phyloP scores from a whole-genome alignment of 2,797 vertebrate species.

The Todus mexicanus region DNA sequence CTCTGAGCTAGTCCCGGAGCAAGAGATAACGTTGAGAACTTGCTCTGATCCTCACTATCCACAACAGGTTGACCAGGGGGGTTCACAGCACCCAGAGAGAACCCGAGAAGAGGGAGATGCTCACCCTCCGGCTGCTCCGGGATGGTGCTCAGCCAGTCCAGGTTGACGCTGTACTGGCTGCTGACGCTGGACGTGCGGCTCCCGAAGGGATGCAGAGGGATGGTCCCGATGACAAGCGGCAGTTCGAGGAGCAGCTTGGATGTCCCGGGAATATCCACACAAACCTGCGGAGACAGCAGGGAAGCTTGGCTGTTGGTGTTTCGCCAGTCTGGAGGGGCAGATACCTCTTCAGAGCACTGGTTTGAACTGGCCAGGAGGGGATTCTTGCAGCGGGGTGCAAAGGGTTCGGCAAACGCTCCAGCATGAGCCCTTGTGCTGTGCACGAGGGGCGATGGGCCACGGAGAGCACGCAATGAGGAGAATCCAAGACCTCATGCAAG shows the following conservation, averaged over 20 bases:
- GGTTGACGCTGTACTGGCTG: constrained; percentile 87
- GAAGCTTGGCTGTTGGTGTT: background rate
- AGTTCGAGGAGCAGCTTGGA: constrained; percentile 92
- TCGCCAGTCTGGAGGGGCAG: background rate
- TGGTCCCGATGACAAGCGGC: constrained; percentile 93
- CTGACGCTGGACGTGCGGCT: constrained; percentile 91
- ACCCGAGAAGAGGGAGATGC: background rate
- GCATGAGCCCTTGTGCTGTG: background rate
- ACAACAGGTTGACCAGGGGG: background rate
- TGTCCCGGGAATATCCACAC: constrained; percentile 90
- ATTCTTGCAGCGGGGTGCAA: background rate
- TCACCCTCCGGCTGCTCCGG: constrained; percentile 90
- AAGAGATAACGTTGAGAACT: background rate
- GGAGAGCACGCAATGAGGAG: background rate
- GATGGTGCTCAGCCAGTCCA: constrained; percentile 87
- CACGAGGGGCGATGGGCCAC: background rate
- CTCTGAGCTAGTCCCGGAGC: background rate
- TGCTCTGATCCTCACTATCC: rapidly evolving
- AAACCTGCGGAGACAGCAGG: constrained; percentile 77
- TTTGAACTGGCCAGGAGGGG: background rate
- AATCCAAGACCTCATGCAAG: background rate
- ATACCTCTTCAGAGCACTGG: background rate
- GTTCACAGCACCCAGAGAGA: background rate
- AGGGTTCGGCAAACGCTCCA: background rate
- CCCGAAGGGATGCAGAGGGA: constrained; percentile 90